These are phyloP conservation scores for Drosophila repleta DNA, from an alignment of 1,140 invertebrate species.

Conservation along the genomic window DNA sequence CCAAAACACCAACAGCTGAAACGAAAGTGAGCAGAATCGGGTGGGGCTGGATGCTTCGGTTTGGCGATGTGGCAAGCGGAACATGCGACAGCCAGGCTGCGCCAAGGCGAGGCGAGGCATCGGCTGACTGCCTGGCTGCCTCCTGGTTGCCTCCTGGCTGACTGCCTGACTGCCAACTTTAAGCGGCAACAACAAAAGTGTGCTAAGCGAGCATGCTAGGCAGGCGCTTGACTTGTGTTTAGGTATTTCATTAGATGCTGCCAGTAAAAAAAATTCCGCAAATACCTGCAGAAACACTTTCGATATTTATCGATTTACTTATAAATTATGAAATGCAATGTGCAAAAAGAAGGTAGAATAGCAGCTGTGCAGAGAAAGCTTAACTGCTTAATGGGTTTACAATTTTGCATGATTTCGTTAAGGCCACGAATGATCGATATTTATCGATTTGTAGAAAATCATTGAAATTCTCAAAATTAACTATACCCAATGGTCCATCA, in stretches of 20 bases:
- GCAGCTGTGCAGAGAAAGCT: too few relatives aligned
- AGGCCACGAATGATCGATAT: neutral
- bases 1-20: slow-evolving; percentile 62
- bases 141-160: too few relatives aligned
- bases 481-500: too few relatives aligned
- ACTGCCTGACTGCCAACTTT: slow-evolving; percentile 44
- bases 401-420: too few relatives aligned
- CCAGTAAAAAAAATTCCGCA: too few relatives aligned
- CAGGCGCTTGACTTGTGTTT: neutral
- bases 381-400: too few relatives aligned
- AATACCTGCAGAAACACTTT: neutral
- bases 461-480: too few relatives aligned
- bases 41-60: neutral
- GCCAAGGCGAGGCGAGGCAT: slow-evolving; percentile 28
- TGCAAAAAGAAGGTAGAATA: too few relatives aligned
- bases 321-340: too few relatives aligned
- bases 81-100: slow-evolving; percentile 1
- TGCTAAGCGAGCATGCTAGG: neutral
- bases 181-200: slow-evolving; percentile 16
- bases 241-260: neutral
- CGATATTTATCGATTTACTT: neutral
- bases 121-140: slow-evolving; percentile 2
- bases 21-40: slow-evolving; percentile 19
- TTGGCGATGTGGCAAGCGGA: neutral
- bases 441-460: slow-evolving; percentile 5